A percentile compares a stretch with the other conserved stretches of the same genome.
Evolutionary conservation across 64 coral and sea anemone genomes (phyloP).

Genomic region (Platygyra sinensis): DNA sequence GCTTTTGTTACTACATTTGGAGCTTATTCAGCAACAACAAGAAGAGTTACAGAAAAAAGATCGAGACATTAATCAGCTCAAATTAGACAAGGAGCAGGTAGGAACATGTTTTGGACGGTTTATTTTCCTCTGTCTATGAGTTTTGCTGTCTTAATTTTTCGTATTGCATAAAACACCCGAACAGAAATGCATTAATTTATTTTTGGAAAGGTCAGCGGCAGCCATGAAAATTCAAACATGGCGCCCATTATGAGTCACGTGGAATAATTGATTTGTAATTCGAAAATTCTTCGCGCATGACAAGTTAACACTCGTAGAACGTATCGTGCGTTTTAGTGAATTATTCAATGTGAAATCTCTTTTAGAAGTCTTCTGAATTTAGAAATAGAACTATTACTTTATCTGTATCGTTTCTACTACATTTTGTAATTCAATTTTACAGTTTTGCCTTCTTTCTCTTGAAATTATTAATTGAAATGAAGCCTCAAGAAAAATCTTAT

Average conservation of each 20-base stretch:
- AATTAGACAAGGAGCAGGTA: conserved; percentile 99
- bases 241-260: conserved; percentile 53
- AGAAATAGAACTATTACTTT: too few relatives aligned
- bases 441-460: too few relatives aligned
- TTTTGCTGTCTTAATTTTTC: not conserved
- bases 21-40: conserved; percentile 98
- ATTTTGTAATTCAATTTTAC: too few relatives aligned
- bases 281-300: not conserved
- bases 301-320: not conserved
- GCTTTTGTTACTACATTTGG: conserved; percentile 93
- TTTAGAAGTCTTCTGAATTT: not conserved
- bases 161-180: conserved; percentile 12
- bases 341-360: not conserved
- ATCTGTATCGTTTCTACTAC: too few relatives aligned
- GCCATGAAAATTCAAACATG: conserved; percentile 69
- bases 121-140: not conserved
- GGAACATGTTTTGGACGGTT: not conserved
- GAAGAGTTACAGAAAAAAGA: conserved; percentile 96
- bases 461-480: too few relatives aligned
- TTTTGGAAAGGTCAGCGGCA: conserved; percentile 65
- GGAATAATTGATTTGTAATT: conserved; percentile 10
- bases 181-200: conserved; percentile 46
- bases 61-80: conserved; percentile 83
- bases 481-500: too few relatives aligned
- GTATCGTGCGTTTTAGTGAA: not conserved